A percentile compares a stretch with the other conserved stretches of the same genome.
Evolutionary conservation across 2,113 vertebrate species (phyloP).

Genomic region (Edolisoma coerulescens): DNA sequence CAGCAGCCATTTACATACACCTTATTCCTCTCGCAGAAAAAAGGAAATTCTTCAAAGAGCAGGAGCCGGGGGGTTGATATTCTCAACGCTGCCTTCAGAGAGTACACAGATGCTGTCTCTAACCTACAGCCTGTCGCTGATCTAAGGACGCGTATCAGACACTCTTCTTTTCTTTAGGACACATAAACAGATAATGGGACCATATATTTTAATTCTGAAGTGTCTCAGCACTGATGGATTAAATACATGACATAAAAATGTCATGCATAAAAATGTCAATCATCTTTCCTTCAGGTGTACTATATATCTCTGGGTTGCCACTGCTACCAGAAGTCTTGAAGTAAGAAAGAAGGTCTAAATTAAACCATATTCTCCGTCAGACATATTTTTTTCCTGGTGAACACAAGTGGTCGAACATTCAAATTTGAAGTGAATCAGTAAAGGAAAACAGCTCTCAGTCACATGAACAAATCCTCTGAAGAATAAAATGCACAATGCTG

Average conservation of each 20-base stretch:
- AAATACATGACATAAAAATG: not conserved
- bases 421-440: not conserved
- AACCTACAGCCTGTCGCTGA: not conserved
- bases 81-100: not conserved
- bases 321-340: not conserved
- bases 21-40: not conserved
- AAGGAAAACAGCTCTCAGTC: not conserved
- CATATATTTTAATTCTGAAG: not conserved
- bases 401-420: not conserved
- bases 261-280: not conserved
- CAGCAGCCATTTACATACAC: not conserved
- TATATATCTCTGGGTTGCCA: not conserved
- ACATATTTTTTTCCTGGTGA: not conserved
- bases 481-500: not conserved
- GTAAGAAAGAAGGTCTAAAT: not conserved
- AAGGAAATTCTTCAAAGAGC: not conserved
- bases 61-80: not conserved
- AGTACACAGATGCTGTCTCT: not conserved
- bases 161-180: not conserved
- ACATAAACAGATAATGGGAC: not conserved
- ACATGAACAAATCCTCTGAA: not conserved
- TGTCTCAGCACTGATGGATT: not conserved
- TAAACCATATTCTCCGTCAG: not conserved
- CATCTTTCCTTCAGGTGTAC: not conserved
- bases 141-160: not conserved